Evolutionary conservation across 2,888 invertebrate genomes (phyloP), one percentile per base, ranked within the genome.

Genomic region (Byasa hedistus): DNA sequence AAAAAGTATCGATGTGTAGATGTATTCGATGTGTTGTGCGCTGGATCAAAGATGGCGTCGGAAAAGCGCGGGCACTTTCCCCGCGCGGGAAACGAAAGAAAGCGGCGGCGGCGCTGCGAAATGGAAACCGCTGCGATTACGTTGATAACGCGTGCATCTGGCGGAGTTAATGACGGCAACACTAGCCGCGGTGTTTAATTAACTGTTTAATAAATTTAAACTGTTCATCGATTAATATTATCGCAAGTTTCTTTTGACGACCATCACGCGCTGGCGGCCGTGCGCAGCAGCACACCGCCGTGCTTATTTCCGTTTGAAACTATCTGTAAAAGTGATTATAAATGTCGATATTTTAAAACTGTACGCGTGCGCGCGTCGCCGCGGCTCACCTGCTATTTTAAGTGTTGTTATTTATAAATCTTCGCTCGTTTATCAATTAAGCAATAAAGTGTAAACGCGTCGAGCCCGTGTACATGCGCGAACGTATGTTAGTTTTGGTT

Each of bases 1-100:
- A 15, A 2, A 15, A 39, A 12, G 39, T 15, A 17, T 39, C 12
- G 10, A 10, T 39, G 39, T 39, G 68, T 68, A 62, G 66, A 68
- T 51, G n/a, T 51, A 51, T 19, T 62, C 73, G 59, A 69, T 75
- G 75, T 73, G 70, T 72, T 76, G 75, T 73, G 75, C 1, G 39
- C 39, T 76, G 71, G 72, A 76, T 77, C 70, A 81, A 89, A 90
- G 81, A 91, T 91, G 90, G 91, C 90, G 87, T 77, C 86, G 89
- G 91, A 91, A 91, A 91, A 91, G 89, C 86, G 89, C 84, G 80
- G 79, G 80, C 84, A 89, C 89, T 88, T 90, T 91, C 90, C 87
- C 89, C 85, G 79, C 79, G 86, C 87, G 89, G 89, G 92, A 92
- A 91, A 87, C 86, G 84, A 84, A 89, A 87, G 90, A 89, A 90